Percentiles rank a stretch among this genome's conserved stretches.
phyloP scores from a whole-genome alignment of 92 coral and sea anemone genomes.

The Pocillopora meandrina region DNA sequence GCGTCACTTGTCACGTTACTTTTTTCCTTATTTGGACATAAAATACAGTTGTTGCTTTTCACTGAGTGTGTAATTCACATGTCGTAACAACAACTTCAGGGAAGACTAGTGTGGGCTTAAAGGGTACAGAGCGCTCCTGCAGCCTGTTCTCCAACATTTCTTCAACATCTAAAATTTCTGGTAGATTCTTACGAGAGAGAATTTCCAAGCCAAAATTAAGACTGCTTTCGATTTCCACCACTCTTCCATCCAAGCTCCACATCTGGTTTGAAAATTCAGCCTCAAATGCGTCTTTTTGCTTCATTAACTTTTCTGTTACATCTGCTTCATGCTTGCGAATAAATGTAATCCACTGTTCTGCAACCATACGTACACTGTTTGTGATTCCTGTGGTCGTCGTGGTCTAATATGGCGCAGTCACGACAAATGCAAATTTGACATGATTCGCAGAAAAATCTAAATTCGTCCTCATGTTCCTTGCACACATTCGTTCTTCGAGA shows the following conservation, averaged over 20 bases:
- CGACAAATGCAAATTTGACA: constrained; percentile 9
- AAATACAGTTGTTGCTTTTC: no score
- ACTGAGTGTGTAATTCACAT: no score
- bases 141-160: background rate
- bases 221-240: background rate
- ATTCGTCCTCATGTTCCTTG: background rate
- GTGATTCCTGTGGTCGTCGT: background rate
- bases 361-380: background rate
- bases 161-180: constrained; percentile 22
- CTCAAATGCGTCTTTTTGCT: background rate
- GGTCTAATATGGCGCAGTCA: background rate
- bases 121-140: background rate
- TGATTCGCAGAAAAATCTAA: background rate
- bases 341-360: background rate
- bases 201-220: background rate
- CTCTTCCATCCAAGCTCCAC: background rate
- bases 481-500: background rate
- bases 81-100: background rate
- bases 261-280: background rate
- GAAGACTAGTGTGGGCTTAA: background rate
- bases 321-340: constrained; percentile 21
- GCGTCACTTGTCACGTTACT: no score
- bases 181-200: constrained; percentile 5
- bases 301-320: background rate
- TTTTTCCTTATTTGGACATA: no score